Evolutionary conservation across 2,113 vertebrate genomes (phyloP).

Genomic region (Cephalopterus ornatus): DNA sequence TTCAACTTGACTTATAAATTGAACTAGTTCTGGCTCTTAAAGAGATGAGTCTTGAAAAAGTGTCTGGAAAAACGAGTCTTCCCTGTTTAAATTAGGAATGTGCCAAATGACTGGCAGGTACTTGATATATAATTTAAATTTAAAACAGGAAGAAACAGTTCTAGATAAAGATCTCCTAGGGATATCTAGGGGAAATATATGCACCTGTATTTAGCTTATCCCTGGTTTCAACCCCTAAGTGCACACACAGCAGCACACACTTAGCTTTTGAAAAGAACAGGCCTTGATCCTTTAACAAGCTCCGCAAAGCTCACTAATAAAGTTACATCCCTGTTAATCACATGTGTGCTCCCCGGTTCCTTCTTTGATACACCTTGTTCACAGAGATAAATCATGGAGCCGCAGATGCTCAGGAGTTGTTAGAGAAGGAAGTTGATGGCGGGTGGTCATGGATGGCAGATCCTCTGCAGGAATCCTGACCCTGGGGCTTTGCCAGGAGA

Average conservation of each 20-base stretch:
- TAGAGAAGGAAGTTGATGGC: not conserved
- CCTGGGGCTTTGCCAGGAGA: not conserved
- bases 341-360: not conserved
- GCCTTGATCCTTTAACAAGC: constrained; percentile 32
- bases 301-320: constrained; percentile 9
- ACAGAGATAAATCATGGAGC: not conserved
- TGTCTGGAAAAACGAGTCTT: constrained; percentile 72
- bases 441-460: not conserved
- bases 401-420: fast-evolving
- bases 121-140: constrained; percentile 67
- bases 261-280: constrained; percentile 31
- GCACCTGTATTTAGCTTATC: constrained; percentile 63
- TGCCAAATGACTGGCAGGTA: constrained; percentile 60
- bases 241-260: constrained; percentile 11
- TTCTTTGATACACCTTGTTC: not conserved
- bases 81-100: constrained; percentile 68
- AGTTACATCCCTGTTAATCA: constrained; percentile 1
- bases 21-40: constrained; percentile 66
- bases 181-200: constrained; percentile 60
- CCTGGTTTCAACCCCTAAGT: constrained; percentile 26
- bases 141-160: constrained; percentile 66
- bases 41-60: constrained; percentile 60
- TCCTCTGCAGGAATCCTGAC: not conserved
- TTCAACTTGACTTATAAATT: constrained; percentile 42
- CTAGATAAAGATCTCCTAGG: constrained; percentile 55